Evolutionary conservation across 2,797 vertebrate genomes (phyloP), one percentile per base, ranked within the genome.

Genomic region (Sebastes minor): DNA sequence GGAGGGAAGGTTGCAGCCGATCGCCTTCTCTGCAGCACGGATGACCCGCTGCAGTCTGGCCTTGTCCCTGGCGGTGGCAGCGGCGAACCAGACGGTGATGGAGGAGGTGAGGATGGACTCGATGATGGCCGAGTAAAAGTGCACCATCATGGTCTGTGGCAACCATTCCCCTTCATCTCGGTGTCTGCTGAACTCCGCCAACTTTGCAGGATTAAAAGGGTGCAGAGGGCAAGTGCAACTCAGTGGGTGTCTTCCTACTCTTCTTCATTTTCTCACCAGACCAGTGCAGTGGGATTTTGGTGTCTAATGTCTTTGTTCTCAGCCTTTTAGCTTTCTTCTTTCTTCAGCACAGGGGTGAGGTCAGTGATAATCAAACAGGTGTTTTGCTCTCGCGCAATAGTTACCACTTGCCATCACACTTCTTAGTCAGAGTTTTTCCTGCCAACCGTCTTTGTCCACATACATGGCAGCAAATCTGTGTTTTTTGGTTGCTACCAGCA

Each of bases 401-500:
- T 79, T 25, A 5, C 62, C 20, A 53, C 65, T 28, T 75, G 14
- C 38, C 20, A 4, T 76, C 23, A 8, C 22, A 13, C 14, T 20
- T 55, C 38, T 77, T 61, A 32, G 27, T 74, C 67, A 2, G 35
- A 6, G 9, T 20, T 80, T 80, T 76, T 60, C 12, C 28, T 59
- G 38, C 49, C 59, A 70, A 16, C 49, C 10, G 3, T 70, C 71
- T 75, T 61, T n/a, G 22, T 82, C 67, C 35, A 52, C 57, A n/a
- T 68, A 59, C 70, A 46, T 42, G n/a, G 66, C 38, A 46, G 46
- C 33, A 52, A 60, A 83, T 12, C 56, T 27, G 59, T 71, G 61
- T 33, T 71, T 38, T 80, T 86, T 49, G 57, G 76, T 78, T 79
- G 33, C 84, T 76, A 82, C 83, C 64, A 49, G 85, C 75, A 76